Conservation (phyloP, 2,888 invertebrate species). For the Polymixis lichenea region DNA sequence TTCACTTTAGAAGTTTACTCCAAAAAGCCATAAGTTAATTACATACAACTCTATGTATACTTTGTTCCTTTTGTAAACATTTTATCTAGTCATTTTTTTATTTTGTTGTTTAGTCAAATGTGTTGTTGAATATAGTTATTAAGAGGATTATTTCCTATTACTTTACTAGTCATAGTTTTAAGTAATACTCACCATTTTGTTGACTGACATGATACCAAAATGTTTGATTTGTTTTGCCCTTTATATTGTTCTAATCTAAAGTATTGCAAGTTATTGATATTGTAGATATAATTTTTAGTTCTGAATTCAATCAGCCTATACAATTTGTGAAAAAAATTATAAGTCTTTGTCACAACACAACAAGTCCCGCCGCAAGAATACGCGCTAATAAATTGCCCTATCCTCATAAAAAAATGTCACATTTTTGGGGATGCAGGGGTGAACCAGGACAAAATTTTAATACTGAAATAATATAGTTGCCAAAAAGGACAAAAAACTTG, state of each 20-base stretch:
- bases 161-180: conserved; percentile 55
- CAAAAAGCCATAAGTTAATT: conserved; percentile 17
- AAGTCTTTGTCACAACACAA: background rate
- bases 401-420: background rate
- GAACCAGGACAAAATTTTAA: too few species aligned
- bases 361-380: too few species aligned
- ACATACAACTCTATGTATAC: background rate
- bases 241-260: conserved; percentile 37
- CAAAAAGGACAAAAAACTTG: too few species aligned
- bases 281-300: conserved; percentile 1
- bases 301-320: background rate
- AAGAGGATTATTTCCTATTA: conserved; percentile 50
- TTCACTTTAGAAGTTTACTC: conserved; percentile 18
- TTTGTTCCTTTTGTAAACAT: conserved; percentile 36
- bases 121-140: conserved; percentile 33
- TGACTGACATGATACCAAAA: conserved; percentile 55
- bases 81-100: conserved; percentile 61
- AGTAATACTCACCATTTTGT: conserved; percentile 61
- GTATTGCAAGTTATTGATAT: conserved; percentile 27
- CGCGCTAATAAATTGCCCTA: background rate
- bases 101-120: conserved; percentile 45
- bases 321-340: background rate
- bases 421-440: too few species aligned
- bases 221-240: conserved; percentile 56
- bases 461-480: too few species aligned